These are phyloP conservation scores for Zenarchopterus dispar DNA, from an alignment of 2,797 vertebrate species.

Conservation along the genomic window DNA sequence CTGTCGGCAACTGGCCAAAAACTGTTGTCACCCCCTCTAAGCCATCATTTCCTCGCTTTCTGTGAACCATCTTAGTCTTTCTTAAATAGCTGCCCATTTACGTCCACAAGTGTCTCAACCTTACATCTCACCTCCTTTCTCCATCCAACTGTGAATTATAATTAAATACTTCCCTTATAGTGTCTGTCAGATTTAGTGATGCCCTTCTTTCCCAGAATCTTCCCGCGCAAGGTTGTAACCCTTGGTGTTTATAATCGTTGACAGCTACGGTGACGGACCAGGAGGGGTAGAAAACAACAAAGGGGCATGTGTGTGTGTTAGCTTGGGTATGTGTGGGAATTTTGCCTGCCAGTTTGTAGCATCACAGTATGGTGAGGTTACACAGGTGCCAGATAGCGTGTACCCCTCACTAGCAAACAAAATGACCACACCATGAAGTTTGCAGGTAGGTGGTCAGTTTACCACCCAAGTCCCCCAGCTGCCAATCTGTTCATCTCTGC, in stretches of 20 bases:
- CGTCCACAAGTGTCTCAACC: slow-evolving; percentile 53
- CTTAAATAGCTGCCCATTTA: slow-evolving; percentile 24
- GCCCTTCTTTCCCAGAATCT: background rate
- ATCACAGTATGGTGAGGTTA: slow-evolving; percentile 41
- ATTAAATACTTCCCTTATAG: slow-evolving; percentile 47
- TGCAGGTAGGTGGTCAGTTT: slow-evolving; percentile 64
- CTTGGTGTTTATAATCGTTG: slow-evolving; percentile 39
- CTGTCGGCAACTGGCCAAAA: slow-evolving; percentile 60
- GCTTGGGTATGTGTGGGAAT: slow-evolving; percentile 16
- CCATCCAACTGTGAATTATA: slow-evolving; percentile 47
- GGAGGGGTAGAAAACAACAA: slow-evolving; percentile 31
- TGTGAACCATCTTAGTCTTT: slow-evolving; percentile 15
- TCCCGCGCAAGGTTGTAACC: slow-evolving; percentile 30
- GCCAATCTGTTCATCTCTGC: slow-evolving; percentile 54
- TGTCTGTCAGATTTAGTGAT: slow-evolving; percentile 4
- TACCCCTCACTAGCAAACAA: slow-evolving; percentile 62
- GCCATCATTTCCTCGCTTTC: slow-evolving; percentile 23
- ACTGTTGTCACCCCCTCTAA: slow-evolving; percentile 49
- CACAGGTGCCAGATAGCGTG: slow-evolving; percentile 41
- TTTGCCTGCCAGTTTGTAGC: slow-evolving; percentile 35
- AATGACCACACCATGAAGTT: slow-evolving; percentile 69
- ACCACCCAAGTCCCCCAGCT: slow-evolving; percentile 37
- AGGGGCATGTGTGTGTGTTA: slow-evolving; percentile 1
- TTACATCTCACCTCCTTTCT: slow-evolving; percentile 11
- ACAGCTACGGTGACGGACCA: slow-evolving; percentile 19